Evolutionary conservation across 2,113 vertebrate species (phyloP).

Genomic region (Mola mola): DNA sequence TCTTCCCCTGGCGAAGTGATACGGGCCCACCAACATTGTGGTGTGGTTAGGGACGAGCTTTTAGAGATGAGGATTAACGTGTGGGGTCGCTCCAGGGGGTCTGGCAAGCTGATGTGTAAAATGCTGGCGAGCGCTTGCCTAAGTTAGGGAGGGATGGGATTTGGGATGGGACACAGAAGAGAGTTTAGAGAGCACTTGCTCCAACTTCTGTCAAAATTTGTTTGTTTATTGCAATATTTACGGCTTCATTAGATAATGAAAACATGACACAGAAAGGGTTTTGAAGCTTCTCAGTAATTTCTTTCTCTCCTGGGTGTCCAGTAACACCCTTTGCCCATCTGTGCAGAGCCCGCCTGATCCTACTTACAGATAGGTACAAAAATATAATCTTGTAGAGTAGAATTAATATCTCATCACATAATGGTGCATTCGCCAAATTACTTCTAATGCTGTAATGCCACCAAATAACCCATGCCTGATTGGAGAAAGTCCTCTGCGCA

Average conservation of each 20-base stretch:
- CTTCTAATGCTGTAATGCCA: slow-evolving; percentile 35
- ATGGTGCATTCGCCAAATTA: slow-evolving; percentile 53
- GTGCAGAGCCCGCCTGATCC: slow-evolving; percentile 4
- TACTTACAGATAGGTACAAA: neutral
- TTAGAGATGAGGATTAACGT: slow-evolving; percentile 20
- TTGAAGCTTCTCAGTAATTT: too few species aligned
- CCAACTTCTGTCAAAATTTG: slow-evolving; percentile 2
- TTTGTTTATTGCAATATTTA: neutral
- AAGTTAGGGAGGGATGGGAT: slow-evolving; percentile 33
- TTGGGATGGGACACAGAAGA: slow-evolving; percentile 13
- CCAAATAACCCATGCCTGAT: slow-evolving; percentile 50
- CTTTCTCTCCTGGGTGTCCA: slow-evolving; percentile 4
- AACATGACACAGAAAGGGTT: too few species aligned
- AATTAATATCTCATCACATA: slow-evolving; percentile 58
- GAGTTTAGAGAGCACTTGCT: slow-evolving; percentile 28
- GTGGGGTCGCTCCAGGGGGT: slow-evolving; percentile 41
- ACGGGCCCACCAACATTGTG: too few species aligned
- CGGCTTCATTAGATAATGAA: slow-evolving; percentile 13
- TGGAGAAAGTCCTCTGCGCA: slow-evolving; percentile 2
- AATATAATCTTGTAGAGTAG: slow-evolving; percentile 39
- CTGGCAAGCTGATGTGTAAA: slow-evolving; percentile 39
- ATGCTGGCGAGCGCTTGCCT: slow-evolving; percentile 29
- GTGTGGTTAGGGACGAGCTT: slow-evolving; percentile 13
- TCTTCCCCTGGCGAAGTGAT: slow-evolving; percentile 33
- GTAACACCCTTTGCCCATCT: slow-evolving; percentile 28